phyloP scores from a whole-genome alignment of 2,888 invertebrate genomes.

The Himalopsyche japonica region DNA sequence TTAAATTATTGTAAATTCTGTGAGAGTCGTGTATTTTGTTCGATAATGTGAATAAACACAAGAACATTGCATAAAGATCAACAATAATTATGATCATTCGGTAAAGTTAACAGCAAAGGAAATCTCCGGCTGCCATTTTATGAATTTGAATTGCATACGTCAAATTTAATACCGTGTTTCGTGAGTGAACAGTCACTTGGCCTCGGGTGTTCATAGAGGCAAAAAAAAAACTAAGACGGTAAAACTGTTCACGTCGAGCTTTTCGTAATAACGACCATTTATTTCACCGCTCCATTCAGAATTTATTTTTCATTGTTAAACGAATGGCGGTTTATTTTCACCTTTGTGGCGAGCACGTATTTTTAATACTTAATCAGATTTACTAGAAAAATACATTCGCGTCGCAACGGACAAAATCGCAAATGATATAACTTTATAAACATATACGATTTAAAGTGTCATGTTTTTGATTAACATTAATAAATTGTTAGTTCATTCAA shows the following conservation, averaged over 20 bases:
- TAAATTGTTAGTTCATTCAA: no score
- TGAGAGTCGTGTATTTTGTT: no score
- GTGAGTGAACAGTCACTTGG: not conserved
- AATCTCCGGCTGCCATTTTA: not conserved
- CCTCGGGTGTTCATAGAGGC: not conserved
- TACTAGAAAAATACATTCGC: not conserved
- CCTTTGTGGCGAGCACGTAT: not conserved
- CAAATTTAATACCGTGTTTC: not conserved
- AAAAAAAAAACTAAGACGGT: not conserved
- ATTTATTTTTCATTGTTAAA: not conserved
- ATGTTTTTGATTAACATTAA: no score
- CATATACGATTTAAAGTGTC: no score
- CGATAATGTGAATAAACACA: no score
- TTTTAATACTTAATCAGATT: not conserved
- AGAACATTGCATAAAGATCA: not conserved
- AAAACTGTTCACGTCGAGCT: not conserved
- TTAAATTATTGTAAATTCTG: no score
- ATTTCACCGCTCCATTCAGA: not conserved
- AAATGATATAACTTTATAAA: no score
- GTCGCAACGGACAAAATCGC: not conserved
- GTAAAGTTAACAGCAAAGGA: not conserved
- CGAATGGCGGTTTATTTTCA: not conserved
- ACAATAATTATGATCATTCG: not conserved
- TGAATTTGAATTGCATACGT: not conserved
- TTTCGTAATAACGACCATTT: not conserved